Conservation (phyloP, 1,140 invertebrate species). For the Patella vulgata region DNA sequence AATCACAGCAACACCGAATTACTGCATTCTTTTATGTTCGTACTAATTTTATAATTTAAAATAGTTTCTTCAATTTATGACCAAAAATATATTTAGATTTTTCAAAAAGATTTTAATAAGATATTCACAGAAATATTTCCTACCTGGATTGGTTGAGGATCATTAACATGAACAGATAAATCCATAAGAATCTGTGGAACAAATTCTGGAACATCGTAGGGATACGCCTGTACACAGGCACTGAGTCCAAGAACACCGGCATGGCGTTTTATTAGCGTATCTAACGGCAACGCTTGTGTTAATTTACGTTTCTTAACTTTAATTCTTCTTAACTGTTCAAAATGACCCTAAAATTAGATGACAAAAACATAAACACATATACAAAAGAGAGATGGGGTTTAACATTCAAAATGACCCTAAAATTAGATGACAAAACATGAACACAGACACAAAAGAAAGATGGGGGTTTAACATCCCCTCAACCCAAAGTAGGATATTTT, state of each 20-base stretch:
- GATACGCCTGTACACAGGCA: slow-evolving; percentile 87
- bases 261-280: slow-evolving; percentile 72
- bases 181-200: slow-evolving; percentile 85
- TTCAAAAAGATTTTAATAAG: too few species aligned
- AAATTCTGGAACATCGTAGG: slow-evolving; percentile 88
- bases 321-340: slow-evolving; percentile 57
- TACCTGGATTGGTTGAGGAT: slow-evolving; percentile 92
- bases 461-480: too few species aligned
- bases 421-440: slow-evolving; percentile 12
- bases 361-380: neutral
- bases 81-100: too few species aligned
- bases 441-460: neutral
- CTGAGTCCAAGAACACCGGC: slow-evolving; percentile 88
- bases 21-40: too few species aligned
- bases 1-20: too few species aligned
- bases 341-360: slow-evolving; percentile 48
- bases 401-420: slow-evolving; percentile 62
- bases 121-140: too few species aligned
- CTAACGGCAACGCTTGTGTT: slow-evolving; percentile 38
- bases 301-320: slow-evolving; percentile 54
- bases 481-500: too few species aligned
- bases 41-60: too few species aligned
- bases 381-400: too few species aligned
- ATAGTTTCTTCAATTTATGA: too few species aligned
- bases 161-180: slow-evolving; percentile 82